A percentile compares a stretch with the other conserved stretches of the same genome.
Conservation (phyloP, 1,140 invertebrate species). For the Epicauta chinensis region DNA sequence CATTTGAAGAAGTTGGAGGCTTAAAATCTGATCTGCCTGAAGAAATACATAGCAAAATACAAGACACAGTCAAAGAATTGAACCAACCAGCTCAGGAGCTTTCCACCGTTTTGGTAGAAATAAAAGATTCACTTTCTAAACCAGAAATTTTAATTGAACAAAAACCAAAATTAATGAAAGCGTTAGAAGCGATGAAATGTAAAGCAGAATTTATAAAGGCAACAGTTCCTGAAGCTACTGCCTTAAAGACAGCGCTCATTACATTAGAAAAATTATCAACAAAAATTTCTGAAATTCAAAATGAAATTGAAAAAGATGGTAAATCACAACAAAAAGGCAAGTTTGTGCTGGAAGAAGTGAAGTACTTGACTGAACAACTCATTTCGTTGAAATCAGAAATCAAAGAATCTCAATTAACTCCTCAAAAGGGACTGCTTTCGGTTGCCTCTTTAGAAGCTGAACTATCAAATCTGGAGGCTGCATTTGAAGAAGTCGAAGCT, state of each 20-base stretch:
- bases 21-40: too few species aligned
- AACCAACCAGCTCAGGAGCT: slow-evolving; percentile 6
- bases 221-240: too few species aligned
- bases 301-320: neutral
- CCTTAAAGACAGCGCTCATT: too few species aligned
- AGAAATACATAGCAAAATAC: neutral
- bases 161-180: slow-evolving; percentile 3
- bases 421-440: neutral
- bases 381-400: slow-evolving; percentile 1
- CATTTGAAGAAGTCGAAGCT: neutral
- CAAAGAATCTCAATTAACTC: neutral
- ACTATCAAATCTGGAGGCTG: neutral
- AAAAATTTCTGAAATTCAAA: slow-evolving; percentile 1
- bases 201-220: too few species aligned
- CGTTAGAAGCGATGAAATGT: slow-evolving; percentile 6
- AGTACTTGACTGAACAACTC: neutral
- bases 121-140: neutral
- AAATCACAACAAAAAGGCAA: neutral
- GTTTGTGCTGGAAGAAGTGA: neutral
- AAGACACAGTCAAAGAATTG: too few species aligned
- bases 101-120: slow-evolving; percentile 4
- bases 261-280: neutral
- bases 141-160: slow-evolving; percentile 1
- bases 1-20: slow-evolving; percentile 2
- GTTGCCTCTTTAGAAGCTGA: too few species aligned